These are phyloP conservation scores for Epizoanthus scotinus DNA, from an alignment of 92 coral and sea anemone genomes.

Conservation along the genomic window DNA sequence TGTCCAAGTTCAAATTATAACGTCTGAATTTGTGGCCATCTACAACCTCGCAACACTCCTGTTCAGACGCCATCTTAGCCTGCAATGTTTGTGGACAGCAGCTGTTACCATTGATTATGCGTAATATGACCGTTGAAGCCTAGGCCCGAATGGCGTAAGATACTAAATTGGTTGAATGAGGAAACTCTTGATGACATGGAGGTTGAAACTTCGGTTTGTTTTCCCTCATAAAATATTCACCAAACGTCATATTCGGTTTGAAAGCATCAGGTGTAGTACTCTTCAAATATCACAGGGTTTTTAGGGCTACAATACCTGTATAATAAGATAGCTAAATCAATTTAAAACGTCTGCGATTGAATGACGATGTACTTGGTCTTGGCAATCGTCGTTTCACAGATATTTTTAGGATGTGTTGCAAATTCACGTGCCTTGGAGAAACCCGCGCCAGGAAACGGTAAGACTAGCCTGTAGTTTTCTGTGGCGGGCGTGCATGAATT, in stretches of 20 bases:
- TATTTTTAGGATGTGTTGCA: background rate
- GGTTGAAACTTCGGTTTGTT: background rate
- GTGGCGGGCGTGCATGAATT: no score
- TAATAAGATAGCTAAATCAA: background rate
- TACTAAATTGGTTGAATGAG: constrained; percentile 1
- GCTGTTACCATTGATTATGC: constrained; percentile 32
- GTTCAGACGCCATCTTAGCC: constrained; percentile 48
- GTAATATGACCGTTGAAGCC: background rate
- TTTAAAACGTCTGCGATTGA: background rate
- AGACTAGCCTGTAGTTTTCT: background rate
- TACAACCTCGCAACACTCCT: constrained; percentile 36
- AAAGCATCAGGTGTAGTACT: background rate
- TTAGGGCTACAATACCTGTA: background rate
- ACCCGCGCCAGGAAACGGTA: background rate
- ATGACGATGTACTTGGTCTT: constrained; percentile 9
- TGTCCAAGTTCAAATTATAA: constrained; percentile 52
- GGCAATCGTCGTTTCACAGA: constrained; percentile 8
- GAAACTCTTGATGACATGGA: background rate
- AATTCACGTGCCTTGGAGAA: background rate
- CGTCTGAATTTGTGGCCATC: constrained; percentile 78
- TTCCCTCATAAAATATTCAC: constrained; percentile 10
- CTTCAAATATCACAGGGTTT: background rate
- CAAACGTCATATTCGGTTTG: constrained; percentile 5
- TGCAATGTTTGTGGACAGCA: constrained; percentile 35
- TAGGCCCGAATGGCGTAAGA: constrained; percentile 32